These are phyloP conservation scores for Phyllostomus hastatus DNA, from an alignment of 2,113 vertebrate genomes.

Conservation along the genomic window DNA sequence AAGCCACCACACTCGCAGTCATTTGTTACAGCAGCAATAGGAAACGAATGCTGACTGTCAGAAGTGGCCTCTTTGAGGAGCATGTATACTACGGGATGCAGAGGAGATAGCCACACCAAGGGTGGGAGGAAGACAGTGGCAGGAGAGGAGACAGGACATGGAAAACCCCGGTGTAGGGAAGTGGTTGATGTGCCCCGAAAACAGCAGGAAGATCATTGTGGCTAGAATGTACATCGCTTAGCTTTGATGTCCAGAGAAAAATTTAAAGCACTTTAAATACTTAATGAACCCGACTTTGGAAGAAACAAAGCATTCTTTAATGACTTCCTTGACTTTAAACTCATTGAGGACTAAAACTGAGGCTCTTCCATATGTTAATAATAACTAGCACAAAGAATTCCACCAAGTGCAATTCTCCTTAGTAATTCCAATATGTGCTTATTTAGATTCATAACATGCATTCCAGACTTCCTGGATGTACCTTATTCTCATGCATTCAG, in stretches of 20 bases:
- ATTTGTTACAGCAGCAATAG: neutral
- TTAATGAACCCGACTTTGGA: neutral
- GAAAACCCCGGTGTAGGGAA: neutral
- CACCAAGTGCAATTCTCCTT: neutral
- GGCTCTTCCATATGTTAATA: neutral
- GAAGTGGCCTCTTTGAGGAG: neutral
- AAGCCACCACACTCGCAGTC: neutral
- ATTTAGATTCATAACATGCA: neutral
- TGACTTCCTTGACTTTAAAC: slow-evolving; percentile 15
- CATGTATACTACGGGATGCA: neutral
- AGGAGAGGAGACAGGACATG: neutral
- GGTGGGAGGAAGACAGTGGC: rapidly evolving
- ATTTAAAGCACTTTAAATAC: neutral
- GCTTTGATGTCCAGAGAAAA: neutral
- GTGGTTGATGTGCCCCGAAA: rapidly evolving
- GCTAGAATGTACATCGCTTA: neutral
- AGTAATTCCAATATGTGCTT: neutral
- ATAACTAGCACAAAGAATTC: neutral
- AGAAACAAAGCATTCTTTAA: neutral
- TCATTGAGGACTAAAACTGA: neutral
- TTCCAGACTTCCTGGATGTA: neutral
- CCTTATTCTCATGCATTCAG: neutral
- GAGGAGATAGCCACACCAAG: rapidly evolving
- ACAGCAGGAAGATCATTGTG: neutral
- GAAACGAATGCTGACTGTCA: neutral